Evolutionary conservation across 2,888 invertebrate species (phyloP), one percentile per base, ranked within the genome.

Genomic region (Parnassius smintheus): DNA sequence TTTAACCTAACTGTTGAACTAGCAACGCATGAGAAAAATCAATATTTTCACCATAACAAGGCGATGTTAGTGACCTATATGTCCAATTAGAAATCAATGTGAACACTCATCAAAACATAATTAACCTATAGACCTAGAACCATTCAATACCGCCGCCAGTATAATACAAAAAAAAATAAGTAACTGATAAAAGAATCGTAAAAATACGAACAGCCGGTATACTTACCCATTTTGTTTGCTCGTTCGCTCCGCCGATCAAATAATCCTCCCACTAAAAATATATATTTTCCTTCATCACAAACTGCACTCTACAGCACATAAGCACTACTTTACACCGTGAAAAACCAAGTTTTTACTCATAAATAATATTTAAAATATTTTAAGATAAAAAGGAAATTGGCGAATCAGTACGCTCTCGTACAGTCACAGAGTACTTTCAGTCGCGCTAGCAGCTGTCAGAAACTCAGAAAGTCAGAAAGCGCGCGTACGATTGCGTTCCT

Each of bases 161-260:
- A 46, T 41, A 52, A 25, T 56, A 35, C 13, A 25, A 3, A 25
- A 48, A 49, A 7, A 18, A 18, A 18, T 49, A 56, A 55, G 53
- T 50, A 56, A 49, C 62, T 61, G 50, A 22, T 55, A 65, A 65
- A 67, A 63, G 62, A 48, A 53, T 48, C 44, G 62, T 60, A 49
- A 61, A 69, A 72, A 70, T 22, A 55, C 64, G 55, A 59, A 65
- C 53, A 77, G 78, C 88, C 88, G 87, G 88, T 78, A 72, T 73
- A 88, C 88, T 88, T 80, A 90, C 90, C 90, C 90, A 90, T 90
- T 81, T 84, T 85, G 80, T 74, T 65, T 68, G 71, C 71, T 74
- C 68, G 69, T 68, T 74, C 67, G 70, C 63, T 66, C 71, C 68
- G 67, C 72, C 71, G 68, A 72, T 71, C 70, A 65, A 67, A 70